A percentile compares a stretch with the other conserved stretches of the same genome.
Conservation (phyloP, 2,113 vertebrate genomes). For the Melanotaenia duboulayi region DNA sequence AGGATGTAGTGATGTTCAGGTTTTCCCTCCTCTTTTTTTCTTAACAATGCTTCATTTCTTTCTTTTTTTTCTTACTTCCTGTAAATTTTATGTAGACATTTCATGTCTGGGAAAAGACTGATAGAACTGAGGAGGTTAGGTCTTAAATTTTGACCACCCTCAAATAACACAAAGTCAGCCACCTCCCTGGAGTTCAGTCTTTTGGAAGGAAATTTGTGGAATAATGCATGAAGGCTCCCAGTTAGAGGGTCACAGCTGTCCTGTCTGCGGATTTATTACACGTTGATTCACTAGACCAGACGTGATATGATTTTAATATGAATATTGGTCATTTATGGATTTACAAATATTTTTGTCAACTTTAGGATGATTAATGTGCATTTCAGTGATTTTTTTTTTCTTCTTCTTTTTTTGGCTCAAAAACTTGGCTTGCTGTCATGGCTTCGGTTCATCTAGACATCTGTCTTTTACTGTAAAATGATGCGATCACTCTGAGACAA, state of each 20-base stretch:
- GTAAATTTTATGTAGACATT: constrained; percentile 37
- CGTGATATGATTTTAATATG: not conserved
- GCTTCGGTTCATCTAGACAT: constrained; percentile 34
- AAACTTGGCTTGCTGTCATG: not conserved
- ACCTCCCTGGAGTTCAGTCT: constrained; percentile 40
- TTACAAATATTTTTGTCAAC: constrained; percentile 2
- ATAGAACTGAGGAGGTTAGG: constrained; percentile 10
- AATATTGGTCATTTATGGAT: constrained; percentile 2
- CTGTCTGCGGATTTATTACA: constrained; percentile 20
- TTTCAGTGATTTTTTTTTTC: not conserved
- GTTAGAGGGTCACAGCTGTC: constrained; percentile 25
- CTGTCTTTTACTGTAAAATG: constrained; percentile 48
- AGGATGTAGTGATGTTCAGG: constrained; percentile 17
- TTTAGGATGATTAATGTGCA: not conserved
- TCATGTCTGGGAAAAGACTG: constrained; percentile 45
- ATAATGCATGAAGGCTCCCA: constrained; percentile 11
- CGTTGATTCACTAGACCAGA: constrained; percentile 17
- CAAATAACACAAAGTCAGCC: constrained; percentile 43
- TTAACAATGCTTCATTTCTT: not conserved
- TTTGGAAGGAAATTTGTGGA: constrained; percentile 30
- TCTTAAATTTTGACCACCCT: constrained; percentile 59
- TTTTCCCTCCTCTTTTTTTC: not conserved
- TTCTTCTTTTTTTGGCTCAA: not conserved
- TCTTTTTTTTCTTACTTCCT: not conserved
- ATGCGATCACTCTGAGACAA: constrained; percentile 53